These are phyloP conservation scores for Myotis lucifugus DNA, from an alignment of 2,113 vertebrate species.

Conservation along the genomic window DNA sequence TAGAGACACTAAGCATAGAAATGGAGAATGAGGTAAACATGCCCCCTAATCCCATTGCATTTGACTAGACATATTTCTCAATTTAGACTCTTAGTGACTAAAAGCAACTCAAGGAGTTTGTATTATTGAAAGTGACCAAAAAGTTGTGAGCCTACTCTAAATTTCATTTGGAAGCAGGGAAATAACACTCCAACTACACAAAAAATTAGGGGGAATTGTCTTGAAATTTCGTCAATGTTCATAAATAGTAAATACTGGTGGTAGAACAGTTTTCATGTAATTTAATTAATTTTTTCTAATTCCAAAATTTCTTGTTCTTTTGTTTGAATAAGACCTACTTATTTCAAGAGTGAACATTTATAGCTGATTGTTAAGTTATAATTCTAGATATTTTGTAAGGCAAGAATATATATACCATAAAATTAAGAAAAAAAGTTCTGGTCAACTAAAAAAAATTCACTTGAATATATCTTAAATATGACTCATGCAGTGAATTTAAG, in stretches of 20 bases:
- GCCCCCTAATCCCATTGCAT: neutral
- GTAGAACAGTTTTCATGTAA: neutral
- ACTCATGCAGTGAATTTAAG: constrained; percentile 1
- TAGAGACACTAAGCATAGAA: neutral
- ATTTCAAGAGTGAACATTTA: constrained; percentile 34
- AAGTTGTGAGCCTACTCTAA: neutral
- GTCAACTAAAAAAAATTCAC: neutral
- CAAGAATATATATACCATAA: neutral
- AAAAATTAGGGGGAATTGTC: neutral
- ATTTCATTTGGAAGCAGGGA: neutral
- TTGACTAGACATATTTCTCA: neutral
- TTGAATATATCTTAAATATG: constrained; percentile 1
- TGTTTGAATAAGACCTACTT: constrained; percentile 22
- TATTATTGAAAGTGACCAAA: neutral
- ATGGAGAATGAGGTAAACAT: neutral
- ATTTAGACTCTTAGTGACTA: neutral
- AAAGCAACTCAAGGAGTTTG: neutral
- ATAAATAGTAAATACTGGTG: neutral
- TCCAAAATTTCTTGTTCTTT: constrained; percentile 13
- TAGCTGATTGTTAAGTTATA: neutral
- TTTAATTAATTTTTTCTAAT: neutral
- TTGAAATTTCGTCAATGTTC: neutral
- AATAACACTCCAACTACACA: neutral
- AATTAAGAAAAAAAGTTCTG: neutral
- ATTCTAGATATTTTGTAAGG: constrained; percentile 39